Evolutionary conservation across 2,888 invertebrate species (phyloP), one percentile per base, ranked within the genome.

Genomic region (Muscina levida): DNA sequence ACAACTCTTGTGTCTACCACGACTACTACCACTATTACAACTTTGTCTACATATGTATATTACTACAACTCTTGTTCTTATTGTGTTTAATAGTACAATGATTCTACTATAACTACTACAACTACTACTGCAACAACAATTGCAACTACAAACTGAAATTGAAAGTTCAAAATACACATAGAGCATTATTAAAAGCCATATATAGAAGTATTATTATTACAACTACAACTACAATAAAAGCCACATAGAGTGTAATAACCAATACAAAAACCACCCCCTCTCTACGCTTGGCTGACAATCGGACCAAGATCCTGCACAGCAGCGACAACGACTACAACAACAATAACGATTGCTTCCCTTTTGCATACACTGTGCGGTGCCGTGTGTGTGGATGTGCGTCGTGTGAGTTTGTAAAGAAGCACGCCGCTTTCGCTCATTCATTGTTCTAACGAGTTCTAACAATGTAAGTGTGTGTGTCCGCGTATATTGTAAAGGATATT

Each of bases 101-200:
- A 5, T 48, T 48, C 17, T 48, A 15, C 48, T 48, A 59, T 57
- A 3, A 44, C 37, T 10, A 37, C 37, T 10, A 37, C n/a, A n/a
- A n/a, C n/a, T n/a, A n/a, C n/a, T n/a, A n/a, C n/a, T n/a, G n/a
- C n/a, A n/a, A n/a, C n/a, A n/a, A n/a, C n/a, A n/a, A n/a, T 56
- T 62, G 24, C 46, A 24, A 65, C 44, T 39, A 71, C 31, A 72
- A 68, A 17, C 46, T 42, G 22, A 76, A 76, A 76, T 72, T 79
- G 31, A 76, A 76, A 76, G 79, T 79, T 79, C 62, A 79, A 79
- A 75, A 67, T 51, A 67, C 48, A 53, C 10, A 65, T 26, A 42
- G 8, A 10, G 11, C 10, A 44, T n/a, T 65, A 65, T 1, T 42
- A n/a, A n/a, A 19, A n/a, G 22, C 5, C n/a, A n/a, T n/a, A n/a